phyloP scores from a whole-genome alignment of 2,888 invertebrate species.

The Prenolepis imparis region DNA sequence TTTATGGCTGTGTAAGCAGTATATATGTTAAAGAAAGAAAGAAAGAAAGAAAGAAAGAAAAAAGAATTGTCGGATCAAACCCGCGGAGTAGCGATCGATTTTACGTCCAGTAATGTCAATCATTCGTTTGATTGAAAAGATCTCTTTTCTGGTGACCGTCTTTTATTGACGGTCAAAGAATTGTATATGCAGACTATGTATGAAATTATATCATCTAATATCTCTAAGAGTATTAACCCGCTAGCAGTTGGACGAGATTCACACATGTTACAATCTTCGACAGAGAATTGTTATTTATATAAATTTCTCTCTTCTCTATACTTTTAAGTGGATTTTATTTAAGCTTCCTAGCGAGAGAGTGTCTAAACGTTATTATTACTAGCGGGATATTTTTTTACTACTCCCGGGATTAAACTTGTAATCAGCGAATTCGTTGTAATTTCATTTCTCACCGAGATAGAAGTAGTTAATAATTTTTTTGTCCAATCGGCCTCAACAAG shows the following conservation, averaged over 20 bases:
- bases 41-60: conserved; percentile 39
- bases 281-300: neutral
- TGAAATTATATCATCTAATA: conserved; percentile 37
- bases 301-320: neutral
- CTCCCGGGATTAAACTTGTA: neutral
- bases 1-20: conserved; percentile 64
- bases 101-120: conserved; percentile 50
- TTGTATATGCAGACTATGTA: conserved; percentile 50
- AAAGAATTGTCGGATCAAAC: conserved; percentile 40
- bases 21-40: conserved; percentile 54
- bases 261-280: neutral
- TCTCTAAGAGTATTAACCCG: conserved; percentile 53
- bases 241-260: conserved; percentile 1
- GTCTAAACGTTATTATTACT: conserved; percentile 7
- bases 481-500: neutral
- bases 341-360: neutral
- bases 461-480: neutral
- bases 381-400: conserved; percentile 17
- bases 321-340: conserved; percentile 1
- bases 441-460: neutral
- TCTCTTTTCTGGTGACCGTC: neutral
- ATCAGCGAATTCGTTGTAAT: conserved; percentile 5
- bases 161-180: neutral
- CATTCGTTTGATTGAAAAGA: conserved; percentile 7
- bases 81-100: conserved; percentile 59